Base-by-base conservation (phyloP, 2,113 vertebrate species). In the Zonotrichia leucophrys region DNA sequence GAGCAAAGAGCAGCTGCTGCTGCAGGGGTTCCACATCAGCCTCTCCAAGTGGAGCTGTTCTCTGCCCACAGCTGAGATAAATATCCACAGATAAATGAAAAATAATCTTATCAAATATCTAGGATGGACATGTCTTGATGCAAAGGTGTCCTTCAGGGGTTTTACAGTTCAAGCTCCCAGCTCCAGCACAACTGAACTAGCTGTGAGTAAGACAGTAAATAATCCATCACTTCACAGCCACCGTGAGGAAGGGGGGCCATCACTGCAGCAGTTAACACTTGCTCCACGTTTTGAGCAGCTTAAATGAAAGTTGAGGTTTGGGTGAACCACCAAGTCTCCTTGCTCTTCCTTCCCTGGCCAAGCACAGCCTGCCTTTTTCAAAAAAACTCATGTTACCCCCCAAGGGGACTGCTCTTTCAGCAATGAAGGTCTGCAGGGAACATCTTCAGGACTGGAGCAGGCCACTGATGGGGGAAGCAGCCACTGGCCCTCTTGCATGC, bases 11-110 rank as follows among this genome's bases (percentile, higher is more conserved):
- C 41, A 76, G 49, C 59, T 5, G 42, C 33, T 0, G 0, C 5
- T 39, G 55, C 41, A 0, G 46, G 68, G 17, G 31, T 3, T 44
- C 0, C 0, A 30, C 2, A 2, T 21, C 33, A 44, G 55, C 33
- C 33, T 68, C 52, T 20, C 25, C 9, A 1, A 33, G 17, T 1
- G 0, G 13, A 15, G 5, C 0, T 27, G 25, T 7, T 52, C 15
- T 41, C 41, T 64, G 63, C 46, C 21, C n/a, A 33, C 23, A 52
- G 27, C 41, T 56, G 23, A 76, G 28, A 46, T 46, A 46, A 46
- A 46, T 31, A 55, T 33, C 56, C 4, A 55, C 55, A 91, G 53
- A 76, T 7, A 66, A 77, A 62, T 12, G 8, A 78, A 83, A 87
- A 66, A 14, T 3, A 12, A 66, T 24, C 18, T 56, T 37, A 85